A percentile compares a stretch with the other conserved stretches of the same genome.
Evolutionary conservation across 2,888 invertebrate genomes (phyloP).

Genomic region (Xanthia icteritia): DNA sequence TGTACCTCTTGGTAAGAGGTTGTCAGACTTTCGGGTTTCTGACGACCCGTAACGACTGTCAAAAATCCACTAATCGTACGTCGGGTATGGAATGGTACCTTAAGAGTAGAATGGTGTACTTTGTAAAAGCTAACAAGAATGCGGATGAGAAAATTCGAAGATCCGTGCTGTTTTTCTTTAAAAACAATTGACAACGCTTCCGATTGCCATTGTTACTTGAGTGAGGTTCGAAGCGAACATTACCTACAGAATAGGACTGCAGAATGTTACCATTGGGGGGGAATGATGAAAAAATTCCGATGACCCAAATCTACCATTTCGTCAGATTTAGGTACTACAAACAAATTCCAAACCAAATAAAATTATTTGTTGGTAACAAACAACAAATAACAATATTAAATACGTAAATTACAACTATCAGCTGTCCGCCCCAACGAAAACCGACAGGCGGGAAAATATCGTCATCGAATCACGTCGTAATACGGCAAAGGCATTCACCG

Average conservation of each 20-base stretch:
- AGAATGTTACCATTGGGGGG: neutral
- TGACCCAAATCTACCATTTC: neutral
- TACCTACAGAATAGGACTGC: neutral
- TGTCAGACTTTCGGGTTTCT: no score
- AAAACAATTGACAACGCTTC: no score
- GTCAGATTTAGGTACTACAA: neutral
- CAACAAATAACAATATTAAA: conserved; percentile 25
- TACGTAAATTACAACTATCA: conserved; percentile 42
- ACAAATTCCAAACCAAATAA: conserved; percentile 18
- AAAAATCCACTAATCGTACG: no score
- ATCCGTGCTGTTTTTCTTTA: no score
- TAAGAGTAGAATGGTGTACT: no score
- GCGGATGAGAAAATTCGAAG: no score
- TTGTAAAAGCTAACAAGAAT: no score
- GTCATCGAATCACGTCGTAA: conserved; percentile 77
- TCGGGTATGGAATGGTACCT: no score
- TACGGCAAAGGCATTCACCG: conserved; percentile 69
- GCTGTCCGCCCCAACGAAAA: conserved; percentile 56
- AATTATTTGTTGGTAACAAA: neutral
- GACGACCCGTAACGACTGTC: no score
- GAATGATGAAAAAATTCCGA: neutral
- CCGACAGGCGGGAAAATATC: conserved; percentile 67
- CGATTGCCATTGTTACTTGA: neutral
- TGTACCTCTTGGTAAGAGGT: no score
- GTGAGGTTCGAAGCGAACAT: neutral